Evolutionary conservation across 2,888 invertebrate species (phyloP).

Genomic region (Drosophila demipolita): DNA sequence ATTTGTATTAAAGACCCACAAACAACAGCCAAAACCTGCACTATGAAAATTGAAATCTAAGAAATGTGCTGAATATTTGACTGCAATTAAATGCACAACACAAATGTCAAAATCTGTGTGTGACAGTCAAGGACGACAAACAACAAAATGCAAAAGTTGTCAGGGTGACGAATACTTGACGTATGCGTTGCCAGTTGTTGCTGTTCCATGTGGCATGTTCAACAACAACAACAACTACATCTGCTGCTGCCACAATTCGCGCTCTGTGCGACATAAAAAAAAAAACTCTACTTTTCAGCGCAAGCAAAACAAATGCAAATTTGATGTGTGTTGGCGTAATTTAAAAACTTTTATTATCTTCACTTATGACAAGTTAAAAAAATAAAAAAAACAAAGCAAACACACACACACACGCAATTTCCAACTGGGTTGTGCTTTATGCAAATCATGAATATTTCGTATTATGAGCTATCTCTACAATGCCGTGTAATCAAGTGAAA

Average conservation of each 20-base stretch:
- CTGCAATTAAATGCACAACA: slow-evolving; percentile 76
- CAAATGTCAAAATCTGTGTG: slow-evolving; percentile 54
- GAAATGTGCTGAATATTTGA: slow-evolving; percentile 33
- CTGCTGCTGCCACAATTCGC: slow-evolving; percentile 14
- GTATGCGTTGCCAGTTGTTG: slow-evolving; percentile 29
- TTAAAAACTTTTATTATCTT: slow-evolving; percentile 74
- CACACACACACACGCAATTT: slow-evolving; percentile 37
- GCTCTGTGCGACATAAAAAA: slow-evolving; percentile 11
- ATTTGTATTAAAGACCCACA: slow-evolving; percentile 3
- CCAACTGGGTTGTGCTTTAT: slow-evolving; percentile 60
- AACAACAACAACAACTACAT: slow-evolving; percentile 6
- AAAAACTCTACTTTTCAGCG: slow-evolving; percentile 43
- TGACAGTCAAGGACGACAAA: slow-evolving; percentile 42
- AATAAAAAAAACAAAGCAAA: slow-evolving; percentile 9
- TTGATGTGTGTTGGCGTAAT: slow-evolving; percentile 44
- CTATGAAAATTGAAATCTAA: neutral
- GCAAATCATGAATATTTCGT: slow-evolving; percentile 72
- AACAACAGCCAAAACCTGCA: slow-evolving; percentile 19
- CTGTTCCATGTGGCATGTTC: neutral
- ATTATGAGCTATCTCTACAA: slow-evolving; percentile 55
- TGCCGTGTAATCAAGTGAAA: slow-evolving; percentile 56
- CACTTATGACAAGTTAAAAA: slow-evolving; percentile 31
- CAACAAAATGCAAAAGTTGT: slow-evolving; percentile 26
- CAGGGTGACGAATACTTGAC: slow-evolving; percentile 39
- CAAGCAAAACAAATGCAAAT: slow-evolving; percentile 23